Evolutionary conservation across 2,797 vertebrate species (phyloP).

Genomic region (Pseudomugil tenellus): DNA sequence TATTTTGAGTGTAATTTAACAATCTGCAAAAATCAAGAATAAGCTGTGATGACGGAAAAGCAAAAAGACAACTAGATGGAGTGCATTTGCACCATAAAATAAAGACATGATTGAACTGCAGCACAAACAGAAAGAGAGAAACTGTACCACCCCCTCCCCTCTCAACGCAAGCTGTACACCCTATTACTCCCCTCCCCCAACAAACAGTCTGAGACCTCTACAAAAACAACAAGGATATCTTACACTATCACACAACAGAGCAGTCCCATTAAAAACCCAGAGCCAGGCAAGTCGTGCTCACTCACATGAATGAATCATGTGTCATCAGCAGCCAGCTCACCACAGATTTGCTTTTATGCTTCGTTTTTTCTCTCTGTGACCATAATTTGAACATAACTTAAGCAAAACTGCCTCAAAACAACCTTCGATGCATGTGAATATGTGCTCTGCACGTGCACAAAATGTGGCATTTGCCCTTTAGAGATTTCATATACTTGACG

Average conservation of each 20-base stretch:
- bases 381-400: constrained; percentile 11
- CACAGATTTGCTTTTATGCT: constrained; percentile 13
- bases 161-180: neutral
- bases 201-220: constrained; percentile 26
- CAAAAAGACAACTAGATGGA: constrained; percentile 16
- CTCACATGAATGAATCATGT: too few species aligned
- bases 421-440: constrained; percentile 1
- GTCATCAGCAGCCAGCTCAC: neutral
- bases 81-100: constrained; percentile 26
- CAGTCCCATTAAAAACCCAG: too few species aligned
- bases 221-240: constrained; percentile 35
- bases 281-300: neutral
- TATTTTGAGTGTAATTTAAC: neutral
- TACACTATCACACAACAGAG: neutral
- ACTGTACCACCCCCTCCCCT: constrained; percentile 44
- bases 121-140: constrained; percentile 39
- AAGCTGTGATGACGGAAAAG: constrained; percentile 10
- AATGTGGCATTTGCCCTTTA: neutral
- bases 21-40: constrained; percentile 5
- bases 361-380: constrained; percentile 6
- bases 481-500: constrained; percentile 4
- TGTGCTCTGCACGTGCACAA: neutral
- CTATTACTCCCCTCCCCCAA: constrained; percentile 52
- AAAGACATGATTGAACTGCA: constrained; percentile 49
- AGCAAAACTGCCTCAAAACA: neutral